Percentiles rank a stretch among this genome's conserved stretches.
Evolutionary conservation across 2,113 vertebrate species (phyloP).

Genomic region (Grantiella picta): DNA sequence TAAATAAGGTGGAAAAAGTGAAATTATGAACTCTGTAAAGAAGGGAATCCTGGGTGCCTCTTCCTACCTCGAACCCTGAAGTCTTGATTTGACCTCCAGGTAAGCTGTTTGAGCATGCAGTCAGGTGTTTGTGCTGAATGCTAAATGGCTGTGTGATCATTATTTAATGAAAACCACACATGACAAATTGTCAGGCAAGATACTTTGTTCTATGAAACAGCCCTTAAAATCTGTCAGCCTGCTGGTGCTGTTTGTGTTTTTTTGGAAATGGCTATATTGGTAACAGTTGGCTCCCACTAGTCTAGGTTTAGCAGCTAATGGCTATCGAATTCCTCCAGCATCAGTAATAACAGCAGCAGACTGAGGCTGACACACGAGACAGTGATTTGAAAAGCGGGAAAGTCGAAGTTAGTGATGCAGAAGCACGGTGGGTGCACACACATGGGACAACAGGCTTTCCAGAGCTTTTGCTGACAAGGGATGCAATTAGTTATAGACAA

Average conservation of each 20-base stretch:
- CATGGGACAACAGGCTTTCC: not conserved
- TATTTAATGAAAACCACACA: not conserved
- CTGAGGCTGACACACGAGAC: not conserved
- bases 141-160: not conserved
- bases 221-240: not conserved
- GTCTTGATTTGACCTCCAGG: not conserved
- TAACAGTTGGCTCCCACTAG: not conserved
- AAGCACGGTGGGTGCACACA: not conserved
- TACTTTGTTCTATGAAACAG: not conserved
- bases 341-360: not conserved
- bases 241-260: not conserved
- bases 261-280: not conserved
- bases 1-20: not conserved
- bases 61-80: not conserved
- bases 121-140: not conserved
- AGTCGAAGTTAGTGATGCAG: not conserved
- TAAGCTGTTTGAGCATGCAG: not conserved
- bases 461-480: not conserved
- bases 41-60: not conserved
- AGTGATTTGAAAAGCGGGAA: not conserved
- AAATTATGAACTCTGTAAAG: not conserved
- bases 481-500: not conserved
- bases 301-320: not conserved
- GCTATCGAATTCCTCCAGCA: conserved; percentile 17
- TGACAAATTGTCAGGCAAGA: not conserved